Evolutionary conservation across 1,140 invertebrate genomes (phyloP), one percentile per base, ranked within the genome.

Genomic region (Spodoptera frugiperda): DNA sequence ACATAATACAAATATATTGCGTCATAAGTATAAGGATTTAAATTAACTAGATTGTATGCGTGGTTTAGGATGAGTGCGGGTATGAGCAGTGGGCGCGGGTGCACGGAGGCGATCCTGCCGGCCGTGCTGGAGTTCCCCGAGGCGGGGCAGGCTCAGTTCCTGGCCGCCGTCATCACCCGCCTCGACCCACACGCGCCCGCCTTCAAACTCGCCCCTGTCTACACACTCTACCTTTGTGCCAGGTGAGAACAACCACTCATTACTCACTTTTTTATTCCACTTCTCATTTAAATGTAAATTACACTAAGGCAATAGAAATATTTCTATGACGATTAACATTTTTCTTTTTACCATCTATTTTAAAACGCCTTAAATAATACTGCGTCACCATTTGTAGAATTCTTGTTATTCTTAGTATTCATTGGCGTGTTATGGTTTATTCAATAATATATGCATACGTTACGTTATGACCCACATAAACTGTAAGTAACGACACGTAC

Each of bases 101-200:
- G 97, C 30, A 96, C 96, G 78, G 98, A 99, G 93, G 97, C 98
- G 46, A 98, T 99, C 80, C 94, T 99, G 78, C 98, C 98, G 14
- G 98, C 98, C 5, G 98, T 98, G 15, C 91, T 99, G 76, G 98
- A 99, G 94, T 98, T 99, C 87, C 96, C 98, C 21, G 98, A 99
- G 94, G 98, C 98, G 77, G 97, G 97, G 14, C 98, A 99, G 94
- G 98, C 98, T 88, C 96, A 97, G 51, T 98, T 99, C 92, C 94
- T 99, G 15, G 96, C 97, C 79, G 96, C 97, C 12, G 96, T 99
- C 76, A 97, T 99, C 78, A 96, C 97, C 11, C 96, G 98, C 80
- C 95, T 99, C 55, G 98, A 99, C 92, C 97, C 97, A 21, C 96
- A 96, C 82, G 96, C 96, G 59, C 97, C 97, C 17, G 97, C 97